Evolutionary conservation across 2,888 invertebrate species (phyloP), one percentile per base, ranked within the genome.

Genomic region (Rhagonycha lutea): DNA sequence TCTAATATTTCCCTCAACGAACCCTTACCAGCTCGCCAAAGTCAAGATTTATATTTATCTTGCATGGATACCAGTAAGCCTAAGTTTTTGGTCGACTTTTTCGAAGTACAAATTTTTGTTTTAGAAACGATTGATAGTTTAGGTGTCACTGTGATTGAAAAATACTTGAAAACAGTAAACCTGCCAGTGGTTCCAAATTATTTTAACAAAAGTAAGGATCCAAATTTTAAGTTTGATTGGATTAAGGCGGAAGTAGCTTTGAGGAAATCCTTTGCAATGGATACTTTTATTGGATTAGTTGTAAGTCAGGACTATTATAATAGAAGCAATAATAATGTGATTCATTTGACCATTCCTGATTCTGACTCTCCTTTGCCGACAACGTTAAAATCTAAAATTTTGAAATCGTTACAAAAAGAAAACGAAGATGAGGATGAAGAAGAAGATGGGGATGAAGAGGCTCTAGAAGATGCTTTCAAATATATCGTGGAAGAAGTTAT

Each of bases 201-300:
- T 61, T 86, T 94, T 1, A 92, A 92, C 77, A 83, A 88, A 0
- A 89, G 90, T 5, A 79, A 78, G 67, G 74, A 68, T 24, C 74
- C 73, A 0, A 85, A 87, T n/a, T 91, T 90, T 76, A 86, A 83
- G 14, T 93, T 92, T 80, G 90, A 92, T 84, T 94, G 94, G 92
- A 83, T 94, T 63, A 88, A 90, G 29, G 87, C 91, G 5, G 89
- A 94, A 60, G 93, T 92, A 10, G 89, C 89, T 69, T 89, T 94
- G 4, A 94, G 94, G 82, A 91, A 90, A 29, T 86, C 90, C 14
- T 86, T 94, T 0, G 92, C 91, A 14, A 91, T 92, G 89, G 95
- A 95, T 82, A 87, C 94, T 0, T 89, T 96, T 9, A 91, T 96
- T 76, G 95, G 95, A 0, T 92, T 95, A 76, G 92, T 92, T 80